These are phyloP conservation scores for Enteromius fasciolatus DNA, from an alignment of 2,797 vertebrate species.

Conservation along the genomic window DNA sequence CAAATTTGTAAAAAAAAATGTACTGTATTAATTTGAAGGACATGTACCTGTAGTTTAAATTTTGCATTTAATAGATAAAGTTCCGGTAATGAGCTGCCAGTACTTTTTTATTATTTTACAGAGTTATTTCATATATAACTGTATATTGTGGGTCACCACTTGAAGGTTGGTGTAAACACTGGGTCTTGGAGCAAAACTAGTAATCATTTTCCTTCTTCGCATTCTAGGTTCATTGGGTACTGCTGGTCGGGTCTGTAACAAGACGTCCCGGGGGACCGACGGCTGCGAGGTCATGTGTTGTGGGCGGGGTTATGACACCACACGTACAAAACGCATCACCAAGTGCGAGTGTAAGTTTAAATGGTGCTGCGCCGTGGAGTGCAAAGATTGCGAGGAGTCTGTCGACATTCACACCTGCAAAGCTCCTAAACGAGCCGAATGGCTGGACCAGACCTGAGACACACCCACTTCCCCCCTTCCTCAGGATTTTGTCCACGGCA, in stretches of 20 bases:
- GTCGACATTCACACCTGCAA: constrained; percentile 99
- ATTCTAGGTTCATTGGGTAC: constrained; percentile 92
- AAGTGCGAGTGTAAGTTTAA: constrained; percentile 99
- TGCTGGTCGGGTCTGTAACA: constrained; percentile 91
- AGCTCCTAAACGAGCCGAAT: constrained; percentile 88
- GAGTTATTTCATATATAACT: neutral
- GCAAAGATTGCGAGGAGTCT: constrained; percentile 94
- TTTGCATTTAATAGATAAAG: neutral
- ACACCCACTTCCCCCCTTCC: constrained; percentile 56
- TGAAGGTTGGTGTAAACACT: neutral
- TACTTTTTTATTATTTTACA: neutral
- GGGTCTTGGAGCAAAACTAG: neutral
- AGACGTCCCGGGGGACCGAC: constrained; percentile 89
- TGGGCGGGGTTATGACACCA: constrained; percentile 96
- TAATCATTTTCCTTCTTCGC: neutral
- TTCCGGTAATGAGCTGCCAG: neutral
- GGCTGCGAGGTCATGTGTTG: constrained; percentile 99
- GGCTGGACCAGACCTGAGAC: constrained; percentile 81
- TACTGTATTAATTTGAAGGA: neutral
- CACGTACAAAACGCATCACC: constrained; percentile 88
- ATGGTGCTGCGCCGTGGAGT: constrained; percentile 98
- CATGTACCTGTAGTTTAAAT: neutral
- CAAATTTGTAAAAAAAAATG: no score
- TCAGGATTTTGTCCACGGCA: constrained; percentile 73
- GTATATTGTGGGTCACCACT: neutral